Conservation (phyloP, 2,113 vertebrate genomes). For the Melanotaenia duboulayi region DNA sequence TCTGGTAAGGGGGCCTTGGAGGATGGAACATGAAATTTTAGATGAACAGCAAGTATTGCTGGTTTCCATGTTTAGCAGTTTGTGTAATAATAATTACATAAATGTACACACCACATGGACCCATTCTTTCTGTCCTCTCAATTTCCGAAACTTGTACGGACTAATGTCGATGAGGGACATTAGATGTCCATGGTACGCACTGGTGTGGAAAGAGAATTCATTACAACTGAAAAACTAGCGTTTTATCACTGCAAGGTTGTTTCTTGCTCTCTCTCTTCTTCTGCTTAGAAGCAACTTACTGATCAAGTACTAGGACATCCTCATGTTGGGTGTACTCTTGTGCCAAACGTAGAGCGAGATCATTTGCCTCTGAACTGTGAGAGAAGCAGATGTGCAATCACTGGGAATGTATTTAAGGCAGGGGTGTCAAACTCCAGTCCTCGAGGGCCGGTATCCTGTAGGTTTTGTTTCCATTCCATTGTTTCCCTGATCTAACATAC, state of each 20-base stretch:
- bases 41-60: neutral
- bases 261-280: no score
- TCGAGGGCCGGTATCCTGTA: no score
- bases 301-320: conserved; percentile 91
- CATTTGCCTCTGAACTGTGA: conserved; percentile 93
- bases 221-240: conserved; percentile 24
- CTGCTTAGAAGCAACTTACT: conserved; percentile 81
- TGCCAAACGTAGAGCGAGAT: conserved; percentile 91
- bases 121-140: conserved; percentile 95
- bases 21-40: conserved; percentile 14
- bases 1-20: conserved; percentile 91
- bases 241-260: neutral
- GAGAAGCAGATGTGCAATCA: conserved; percentile 3
- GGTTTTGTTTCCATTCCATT: no score
- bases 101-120: conserved; percentile 93
- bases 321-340: conserved; percentile 88
- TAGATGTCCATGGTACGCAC: conserved; percentile 96
- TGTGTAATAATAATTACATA: conserved; percentile 3
- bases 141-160: conserved; percentile 95
- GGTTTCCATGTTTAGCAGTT: neutral
- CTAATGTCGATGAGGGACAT: conserved; percentile 96
- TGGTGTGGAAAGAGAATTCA: conserved; percentile 68
- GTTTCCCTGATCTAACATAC: no score
- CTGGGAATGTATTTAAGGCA: neutral
- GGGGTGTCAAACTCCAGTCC: no score